Evolutionary conservation across 2,888 invertebrate species (phyloP), one percentile per base, ranked within the genome.

Genomic region (Hirtodrosophila trivittata): DNA sequence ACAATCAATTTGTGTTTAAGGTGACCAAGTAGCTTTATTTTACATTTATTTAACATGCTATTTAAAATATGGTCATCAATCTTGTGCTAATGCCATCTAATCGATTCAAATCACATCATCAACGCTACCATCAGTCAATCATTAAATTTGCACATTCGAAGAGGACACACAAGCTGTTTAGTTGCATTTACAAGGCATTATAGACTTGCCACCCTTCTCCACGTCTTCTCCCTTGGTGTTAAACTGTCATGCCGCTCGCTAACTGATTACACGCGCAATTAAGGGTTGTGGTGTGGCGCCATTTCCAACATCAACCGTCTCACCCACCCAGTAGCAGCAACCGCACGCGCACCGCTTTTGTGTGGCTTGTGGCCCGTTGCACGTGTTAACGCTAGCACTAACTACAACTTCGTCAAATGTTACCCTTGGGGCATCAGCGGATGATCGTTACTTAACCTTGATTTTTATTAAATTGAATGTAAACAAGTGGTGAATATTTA

Each of bases 181-280:
- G 67, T 51, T 80, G 65, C 66, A 75, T 81, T 82, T 80, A 77
- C 75, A 66, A 43, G 68, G 69, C 63, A 74, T 78, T 74, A 59
- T 50, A 38, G 60, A 49, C 49, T 49, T 33, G 13, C 33, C 54
- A 62, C 62, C 59, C 74, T 42, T 6, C 42, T 12, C 38, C 32
- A 21, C 5, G 5, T 21, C 50, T 1, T 10, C 10, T 10, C 28
- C 7, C n/a, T 3, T 12, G 26, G 1, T n/a, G 50, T 35, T 39
- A 39, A 21, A 46, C 25, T 68, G 52, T 54, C 65, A 7, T 28
- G 58, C 49, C 42, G 47, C 33, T 7, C 21, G 57, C 37, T 37
- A 43, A 32, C 58, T 68, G 85, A 81, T 80, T 80, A 84, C 78
- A 81, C 78, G 80, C 77, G 58, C 78, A 84, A 80, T 80, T 80